phyloP scores from a whole-genome alignment of 2,797 vertebrate genomes.

The Coilia nasus region DNA sequence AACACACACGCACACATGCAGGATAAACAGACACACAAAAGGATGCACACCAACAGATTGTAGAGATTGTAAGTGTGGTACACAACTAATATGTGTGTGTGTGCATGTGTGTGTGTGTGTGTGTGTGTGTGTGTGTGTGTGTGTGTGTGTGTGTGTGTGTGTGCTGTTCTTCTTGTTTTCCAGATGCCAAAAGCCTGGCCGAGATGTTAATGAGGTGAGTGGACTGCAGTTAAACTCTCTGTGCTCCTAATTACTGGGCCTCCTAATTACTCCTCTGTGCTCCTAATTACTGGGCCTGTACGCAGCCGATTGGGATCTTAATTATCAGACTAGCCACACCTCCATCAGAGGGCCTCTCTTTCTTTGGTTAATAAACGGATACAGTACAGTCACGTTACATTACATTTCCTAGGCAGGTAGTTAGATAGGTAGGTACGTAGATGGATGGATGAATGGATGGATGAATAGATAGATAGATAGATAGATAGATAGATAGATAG shows the following conservation, averaged over 20 bases:
- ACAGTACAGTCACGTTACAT: background rate
- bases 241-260: background rate
- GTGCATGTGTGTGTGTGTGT: background rate
- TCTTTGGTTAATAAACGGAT: background rate
- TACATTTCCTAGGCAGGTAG: background rate
- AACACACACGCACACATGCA: background rate
- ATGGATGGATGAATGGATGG: too few species aligned
- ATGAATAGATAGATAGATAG: too few species aligned
- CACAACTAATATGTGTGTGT: background rate
- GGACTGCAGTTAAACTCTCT: background rate
- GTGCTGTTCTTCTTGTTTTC: conserved; percentile 72
- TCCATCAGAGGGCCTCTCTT: background rate
- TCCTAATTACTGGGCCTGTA: background rate
- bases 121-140: conserved; percentile 42
- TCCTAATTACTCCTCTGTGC: too few species aligned
- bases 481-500: too few species aligned
- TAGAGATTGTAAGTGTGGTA: background rate
- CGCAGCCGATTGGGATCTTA: background rate
- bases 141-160: conserved; percentile 36
- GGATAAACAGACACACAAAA: background rate
- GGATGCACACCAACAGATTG: background rate
- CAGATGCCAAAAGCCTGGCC: conserved; percentile 99
- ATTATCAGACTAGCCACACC: background rate
- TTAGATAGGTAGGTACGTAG: too few species aligned
- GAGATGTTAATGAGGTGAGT: conserved; percentile 99